These are phyloP conservation scores for Drosophila elegans DNA, from an alignment of 1,140 invertebrate species.

Conservation along the genomic window DNA sequence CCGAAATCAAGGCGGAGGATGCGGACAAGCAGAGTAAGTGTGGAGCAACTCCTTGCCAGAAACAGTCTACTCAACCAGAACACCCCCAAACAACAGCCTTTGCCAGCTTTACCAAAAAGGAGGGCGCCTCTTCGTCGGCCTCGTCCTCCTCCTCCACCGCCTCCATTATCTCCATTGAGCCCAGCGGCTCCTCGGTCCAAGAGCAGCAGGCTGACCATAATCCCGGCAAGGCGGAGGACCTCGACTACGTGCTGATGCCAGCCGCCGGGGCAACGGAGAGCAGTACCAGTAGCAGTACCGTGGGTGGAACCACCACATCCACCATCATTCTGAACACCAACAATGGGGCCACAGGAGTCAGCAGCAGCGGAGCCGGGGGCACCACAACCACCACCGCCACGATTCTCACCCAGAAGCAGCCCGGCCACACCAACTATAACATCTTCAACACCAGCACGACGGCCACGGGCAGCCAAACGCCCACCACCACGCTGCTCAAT, in stretches of 20 bases:
- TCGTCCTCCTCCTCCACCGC: conserved; percentile 68
- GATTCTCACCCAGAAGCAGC: conserved; percentile 48
- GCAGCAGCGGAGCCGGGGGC: conserved; percentile 4
- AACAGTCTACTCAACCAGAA: not conserved
- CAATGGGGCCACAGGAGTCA: conserved; percentile 29
- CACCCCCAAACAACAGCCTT: conserved; percentile 35
- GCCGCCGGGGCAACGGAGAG: conserved; percentile 8
- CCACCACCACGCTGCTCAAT: conserved; percentile 54
- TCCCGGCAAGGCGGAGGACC: conserved; percentile 44
- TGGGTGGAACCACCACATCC: not conserved
- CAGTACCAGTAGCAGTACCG: too few relatives aligned
- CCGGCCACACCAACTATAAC: conserved; percentile 44
- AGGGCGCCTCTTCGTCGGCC: conserved; percentile 44
- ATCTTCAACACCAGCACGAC: conserved; percentile 54
- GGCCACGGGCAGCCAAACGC: conserved; percentile 17
- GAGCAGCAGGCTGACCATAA: conserved; percentile 19
- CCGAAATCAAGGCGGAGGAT: conserved; percentile 67
- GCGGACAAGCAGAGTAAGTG: conserved; percentile 70
- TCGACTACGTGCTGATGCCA: conserved; percentile 57
- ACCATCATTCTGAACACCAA: conserved; percentile 31
- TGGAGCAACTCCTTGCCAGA: not conserved
- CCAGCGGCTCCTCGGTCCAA: conserved; percentile 19
- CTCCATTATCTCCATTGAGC: conserved; percentile 67
- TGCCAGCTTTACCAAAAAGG: conserved; percentile 77
- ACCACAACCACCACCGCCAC: conserved; percentile 19